Percentiles rank a stretch among this genome's conserved stretches.
phyloP scores from a whole-genome alignment of 2,797 vertebrate species.

The Hafferia zeledoni region DNA sequence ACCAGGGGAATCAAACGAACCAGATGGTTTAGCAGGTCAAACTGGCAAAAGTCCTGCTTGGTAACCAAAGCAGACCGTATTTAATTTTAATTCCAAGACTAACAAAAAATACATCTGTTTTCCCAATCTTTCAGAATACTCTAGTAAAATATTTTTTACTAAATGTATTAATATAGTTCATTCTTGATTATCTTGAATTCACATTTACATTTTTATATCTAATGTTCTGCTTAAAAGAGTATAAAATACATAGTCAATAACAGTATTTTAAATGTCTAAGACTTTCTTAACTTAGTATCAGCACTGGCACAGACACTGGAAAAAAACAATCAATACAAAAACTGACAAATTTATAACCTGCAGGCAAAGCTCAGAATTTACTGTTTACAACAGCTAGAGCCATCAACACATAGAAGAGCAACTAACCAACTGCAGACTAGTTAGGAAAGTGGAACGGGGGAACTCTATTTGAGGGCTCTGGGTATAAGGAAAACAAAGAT shows the following conservation, averaged over 20 bases:
- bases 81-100: conserved; percentile 35
- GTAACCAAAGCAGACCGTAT: conserved; percentile 6
- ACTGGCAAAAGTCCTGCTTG: conserved; percentile 29
- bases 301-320: neutral
- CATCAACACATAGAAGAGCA: neutral
- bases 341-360: neutral
- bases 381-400: neutral
- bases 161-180: neutral
- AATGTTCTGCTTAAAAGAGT: neutral
- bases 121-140: neutral
- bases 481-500: neutral
- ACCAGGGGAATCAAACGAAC: conserved; percentile 46
- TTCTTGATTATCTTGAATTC: neutral
- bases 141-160: neutral
- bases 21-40: conserved; percentile 45
- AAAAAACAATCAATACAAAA: neutral
- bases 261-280: neutral
- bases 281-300: neutral
- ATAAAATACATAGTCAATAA: neutral
- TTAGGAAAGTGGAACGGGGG: neutral
- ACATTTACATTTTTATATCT: neutral
- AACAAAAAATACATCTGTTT: conserved; percentile 10
- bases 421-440: neutral
- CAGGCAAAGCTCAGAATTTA: neutral
- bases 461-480: neutral